Base-by-base conservation (phyloP, 1,140 invertebrate species). In the Drosophila lowei region DNA sequence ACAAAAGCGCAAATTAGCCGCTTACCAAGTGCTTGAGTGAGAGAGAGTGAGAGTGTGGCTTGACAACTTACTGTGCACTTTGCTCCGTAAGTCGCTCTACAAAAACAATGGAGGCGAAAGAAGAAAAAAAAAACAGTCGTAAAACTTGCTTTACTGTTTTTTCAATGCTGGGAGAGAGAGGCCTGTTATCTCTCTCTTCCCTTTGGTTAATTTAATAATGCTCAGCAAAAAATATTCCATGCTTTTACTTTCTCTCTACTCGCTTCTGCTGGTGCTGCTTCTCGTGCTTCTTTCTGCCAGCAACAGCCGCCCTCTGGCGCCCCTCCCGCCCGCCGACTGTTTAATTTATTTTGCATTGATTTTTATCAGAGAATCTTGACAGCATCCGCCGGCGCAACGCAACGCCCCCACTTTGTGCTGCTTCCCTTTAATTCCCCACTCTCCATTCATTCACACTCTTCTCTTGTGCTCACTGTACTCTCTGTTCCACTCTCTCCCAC, bases 341-440 rank as follows among this genome's bases (percentile, higher is more conserved):
- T 63, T 80, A 77, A 80, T 77, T 74, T 67, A 73, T 71, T 81
- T 85, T 85, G 68, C 81, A 85, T 85, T 85, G 80, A 85, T 85
- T 85, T 85, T 85, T 73, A 79, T 85, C 60, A 42, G 34, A 38
- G 11, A 38, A 13, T 38, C 34, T 38, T 38, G 34, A 38, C 62
- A 75, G 72, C 62, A 59, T 75, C 72, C 55, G 44, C 43, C 59
- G 54, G 30, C 52, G 7, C 56, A 38, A 38, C 52, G 7, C 56
- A 38, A 38, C 34, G 11, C 34, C 34, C 34, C 34, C 34, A 38
- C 34, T 38, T 38, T 38, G 11, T 3, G 4, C 11, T 5, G 34
- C 3, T 11, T 38, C 11, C 34, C 34, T 11, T 38, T 13, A 38
- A 11, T 13, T 38, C 11, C 34, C 34, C 11, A 38, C 34, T 13